Conservation (phyloP, 2,797 vertebrate genomes). For the Microhierax caerulescens region DNA sequence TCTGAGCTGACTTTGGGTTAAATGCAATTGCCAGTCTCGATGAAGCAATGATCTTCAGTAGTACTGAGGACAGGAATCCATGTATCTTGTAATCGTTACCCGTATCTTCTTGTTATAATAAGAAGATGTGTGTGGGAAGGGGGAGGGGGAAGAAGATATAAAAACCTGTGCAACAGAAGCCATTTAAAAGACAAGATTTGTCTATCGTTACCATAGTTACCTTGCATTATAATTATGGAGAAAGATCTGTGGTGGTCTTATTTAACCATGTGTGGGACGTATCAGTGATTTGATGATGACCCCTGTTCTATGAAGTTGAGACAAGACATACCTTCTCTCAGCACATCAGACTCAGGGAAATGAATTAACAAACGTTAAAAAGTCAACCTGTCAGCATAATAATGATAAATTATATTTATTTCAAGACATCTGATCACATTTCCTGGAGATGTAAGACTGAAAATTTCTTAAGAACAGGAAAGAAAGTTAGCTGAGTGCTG, state of each 20-base stretch:
- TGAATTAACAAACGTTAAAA: not conserved
- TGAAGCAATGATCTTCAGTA: not conserved
- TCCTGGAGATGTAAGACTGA: not conserved
- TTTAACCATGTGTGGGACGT: constrained; percentile 35
- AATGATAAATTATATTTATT: constrained; percentile 5
- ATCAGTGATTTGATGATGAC: not conserved
- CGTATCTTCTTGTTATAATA: constrained; percentile 2
- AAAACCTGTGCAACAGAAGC: constrained; percentile 57
- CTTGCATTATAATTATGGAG: constrained; percentile 55
- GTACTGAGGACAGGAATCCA: not conserved
- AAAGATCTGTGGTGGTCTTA: constrained; percentile 49
- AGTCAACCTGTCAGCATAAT: not conserved
- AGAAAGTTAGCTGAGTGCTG: not conserved
- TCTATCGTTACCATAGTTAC: constrained; percentile 65
- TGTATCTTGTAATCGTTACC: not conserved
- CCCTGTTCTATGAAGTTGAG: not conserved
- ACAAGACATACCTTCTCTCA: not conserved
- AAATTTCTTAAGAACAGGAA: not conserved
- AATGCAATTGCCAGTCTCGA: not conserved
- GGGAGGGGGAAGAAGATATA: constrained; percentile 45
- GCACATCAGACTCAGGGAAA: not conserved
- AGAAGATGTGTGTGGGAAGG: constrained; percentile 24
- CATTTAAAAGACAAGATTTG: constrained; percentile 50
- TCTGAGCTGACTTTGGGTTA: not conserved
- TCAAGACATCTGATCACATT: constrained; percentile 10